These are phyloP conservation scores for Dryadula phaetusa DNA, from an alignment of 2,888 invertebrate species.

Conservation along the genomic window DNA sequence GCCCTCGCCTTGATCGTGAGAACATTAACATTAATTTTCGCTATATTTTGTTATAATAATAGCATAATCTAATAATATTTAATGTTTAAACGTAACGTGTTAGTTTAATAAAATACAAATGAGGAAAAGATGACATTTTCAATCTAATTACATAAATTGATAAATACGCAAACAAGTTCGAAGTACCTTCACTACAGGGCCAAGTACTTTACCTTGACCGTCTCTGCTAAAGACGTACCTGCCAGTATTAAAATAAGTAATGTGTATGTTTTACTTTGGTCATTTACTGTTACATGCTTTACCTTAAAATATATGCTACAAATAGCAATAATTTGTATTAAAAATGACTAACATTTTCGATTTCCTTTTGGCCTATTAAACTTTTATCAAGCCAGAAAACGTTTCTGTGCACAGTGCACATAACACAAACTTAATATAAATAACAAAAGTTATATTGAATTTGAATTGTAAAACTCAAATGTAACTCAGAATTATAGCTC, in stretches of 20 bases:
- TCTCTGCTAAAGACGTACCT: slow-evolving; percentile 15
- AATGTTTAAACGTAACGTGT: neutral
- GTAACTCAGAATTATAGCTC: too few relatives aligned
- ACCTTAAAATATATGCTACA: neutral
- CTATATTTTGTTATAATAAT: neutral
- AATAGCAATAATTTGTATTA: neutral
- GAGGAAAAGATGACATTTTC: slow-evolving; percentile 1
- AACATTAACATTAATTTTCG: neutral
- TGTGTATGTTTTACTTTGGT: neutral
- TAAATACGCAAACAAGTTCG: slow-evolving; percentile 7
- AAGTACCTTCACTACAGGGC: slow-evolving; percentile 17
- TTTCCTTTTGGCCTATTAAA: too few relatives aligned
- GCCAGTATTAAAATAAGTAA: neutral
- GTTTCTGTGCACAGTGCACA: too few relatives aligned
- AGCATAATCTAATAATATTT: neutral
- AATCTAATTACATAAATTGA: slow-evolving; percentile 6
- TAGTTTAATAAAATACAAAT: neutral
- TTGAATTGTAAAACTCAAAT: too few relatives aligned
- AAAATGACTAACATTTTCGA: too few relatives aligned
- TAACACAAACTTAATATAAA: too few relatives aligned
- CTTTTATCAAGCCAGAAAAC: too few relatives aligned
- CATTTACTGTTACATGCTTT: neutral
- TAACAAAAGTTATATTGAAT: too few relatives aligned
- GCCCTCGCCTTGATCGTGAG: slow-evolving; percentile 14
- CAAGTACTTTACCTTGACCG: slow-evolving; percentile 19